These are phyloP conservation scores for Pogonocichla stellata DNA, from an alignment of 2,113 vertebrate genomes.

Conservation along the genomic window DNA sequence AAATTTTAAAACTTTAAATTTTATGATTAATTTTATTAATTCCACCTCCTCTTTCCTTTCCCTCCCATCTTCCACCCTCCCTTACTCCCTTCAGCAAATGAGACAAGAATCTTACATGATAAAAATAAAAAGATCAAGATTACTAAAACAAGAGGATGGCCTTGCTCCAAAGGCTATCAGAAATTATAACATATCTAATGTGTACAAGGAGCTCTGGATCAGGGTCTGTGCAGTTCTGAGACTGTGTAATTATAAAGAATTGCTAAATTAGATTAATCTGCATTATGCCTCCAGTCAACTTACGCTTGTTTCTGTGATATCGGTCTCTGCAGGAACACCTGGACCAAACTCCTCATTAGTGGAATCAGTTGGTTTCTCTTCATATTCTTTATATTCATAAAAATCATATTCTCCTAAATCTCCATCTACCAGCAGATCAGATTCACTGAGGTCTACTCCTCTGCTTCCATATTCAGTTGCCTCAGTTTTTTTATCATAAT, in stretches of 20 bases:
- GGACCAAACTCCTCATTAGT: constrained; percentile 89
- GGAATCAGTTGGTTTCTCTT: constrained; percentile 76
- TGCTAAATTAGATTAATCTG: not conserved
- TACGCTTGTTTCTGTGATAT: constrained; percentile 89
- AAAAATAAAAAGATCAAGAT: not conserved
- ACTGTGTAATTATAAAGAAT: not conserved
- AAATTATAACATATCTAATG: not conserved
- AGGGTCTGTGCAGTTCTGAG: not conserved
- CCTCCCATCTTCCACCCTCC: not conserved
- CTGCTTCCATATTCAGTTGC: constrained; percentile 79
- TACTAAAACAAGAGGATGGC: not conserved
- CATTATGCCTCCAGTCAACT: constrained; percentile 70
- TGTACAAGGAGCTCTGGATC: not conserved
- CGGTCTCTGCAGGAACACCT: constrained; percentile 93
- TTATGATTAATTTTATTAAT: not conserved
- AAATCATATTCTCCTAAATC: constrained; percentile 87
- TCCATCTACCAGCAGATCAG: constrained; percentile 92
- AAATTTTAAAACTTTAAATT: not conserved
- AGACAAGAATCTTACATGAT: not conserved
- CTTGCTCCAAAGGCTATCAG: not conserved
- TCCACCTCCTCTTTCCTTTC: not conserved
- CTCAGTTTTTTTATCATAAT: constrained; percentile 81
- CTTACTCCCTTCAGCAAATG: not conserved
- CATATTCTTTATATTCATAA: constrained; percentile 90
- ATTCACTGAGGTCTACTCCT: constrained; percentile 90